Base-by-base conservation (phyloP, 2,888 invertebrate species). In the Catocala nupta region DNA sequence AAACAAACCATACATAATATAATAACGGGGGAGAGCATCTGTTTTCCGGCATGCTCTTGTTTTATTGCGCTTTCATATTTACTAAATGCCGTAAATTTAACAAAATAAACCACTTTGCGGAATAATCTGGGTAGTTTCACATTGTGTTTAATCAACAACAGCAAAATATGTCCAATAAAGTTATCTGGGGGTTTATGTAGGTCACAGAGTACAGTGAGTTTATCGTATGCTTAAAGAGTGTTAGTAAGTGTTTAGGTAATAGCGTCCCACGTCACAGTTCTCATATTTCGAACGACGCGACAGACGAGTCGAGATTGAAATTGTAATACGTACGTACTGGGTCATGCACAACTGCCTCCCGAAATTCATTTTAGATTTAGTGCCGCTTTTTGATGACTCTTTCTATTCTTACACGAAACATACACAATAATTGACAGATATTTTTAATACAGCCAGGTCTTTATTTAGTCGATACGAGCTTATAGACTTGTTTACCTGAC, bases 241-340 rank as follows among this genome's bases (percentile, higher is more conserved):
- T 47, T 56, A 25, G 43, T 55, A 64, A 63, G 59, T 50, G 52
- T 45, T 61, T 70, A 25, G 39, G 48, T 71, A 77, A 73, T 81
- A 75, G 56, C 39, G 25, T 6, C 70, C 65, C 25, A 68, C 72
- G 81, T 80, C 82, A 81, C 77, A 81, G 81, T 83, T 84, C 87
- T 89, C 85, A 83, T 85, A 87, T 90, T 88, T 88, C 83, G 79
- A 82, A 79, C 75, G 80, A 76, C 68, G 74, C 79, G 75, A 81
- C 77, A 79, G 77, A 74, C 81, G 78, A 72, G 75, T 77, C 74
- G 84, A 81, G 87, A 89, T 90, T 88, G 81, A 82, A 86, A 85
- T 82, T 81, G 81, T 77, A 82, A 83, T 84, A 78, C 63, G 67
- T 69, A 57, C 50, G 53, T 64, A 63, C 64, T 49, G 58, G 65